Percentiles rank a stretch among this genome's conserved stretches.
phyloP scores from a whole-genome alignment of 2,113 vertebrate genomes.

The Chaenocephalus aceratus region DNA sequence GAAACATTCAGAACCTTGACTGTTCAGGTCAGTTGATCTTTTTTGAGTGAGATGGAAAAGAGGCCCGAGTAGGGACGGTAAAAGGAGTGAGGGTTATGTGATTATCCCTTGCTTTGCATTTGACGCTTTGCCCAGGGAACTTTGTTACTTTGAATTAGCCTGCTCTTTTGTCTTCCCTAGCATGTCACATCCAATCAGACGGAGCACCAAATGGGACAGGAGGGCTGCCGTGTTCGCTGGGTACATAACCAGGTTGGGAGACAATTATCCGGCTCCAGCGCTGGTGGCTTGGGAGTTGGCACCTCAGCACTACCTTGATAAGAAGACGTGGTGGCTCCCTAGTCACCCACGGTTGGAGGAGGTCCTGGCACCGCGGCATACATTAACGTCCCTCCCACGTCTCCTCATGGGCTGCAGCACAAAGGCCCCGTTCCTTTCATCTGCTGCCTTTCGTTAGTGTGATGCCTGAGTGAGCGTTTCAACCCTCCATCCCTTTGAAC shows the following conservation, averaged over 20 bases:
- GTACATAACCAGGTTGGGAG: conserved; percentile 90
- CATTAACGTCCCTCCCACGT: conserved; percentile 86
- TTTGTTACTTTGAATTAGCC: conserved; percentile 97
- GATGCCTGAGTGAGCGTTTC: conserved; percentile 58
- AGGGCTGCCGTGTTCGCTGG: conserved; percentile 89
- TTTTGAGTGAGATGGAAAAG: conserved; percentile 37
- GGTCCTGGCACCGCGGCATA: conserved; percentile 83
- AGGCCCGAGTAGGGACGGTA: conserved; percentile 44
- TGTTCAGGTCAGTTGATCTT: conserved; percentile 80
- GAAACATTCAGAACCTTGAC: conserved; percentile 72
- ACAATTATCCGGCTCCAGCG: conserved; percentile 79
- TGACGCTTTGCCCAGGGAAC: conserved; percentile 89
- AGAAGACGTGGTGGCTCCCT: conserved; percentile 88
- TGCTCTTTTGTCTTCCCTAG: conserved; percentile 96
- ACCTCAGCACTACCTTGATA: conserved; percentile 90
- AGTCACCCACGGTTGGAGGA: conserved; percentile 83
- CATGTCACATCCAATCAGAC: conserved; percentile 94
- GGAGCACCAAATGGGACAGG: conserved; percentile 81
- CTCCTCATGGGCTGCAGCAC: conserved; percentile 69
- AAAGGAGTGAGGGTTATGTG: conserved; percentile 72
- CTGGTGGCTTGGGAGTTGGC: conserved; percentile 88
- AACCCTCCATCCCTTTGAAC: conserved; percentile 59
- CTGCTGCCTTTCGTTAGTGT: conserved; percentile 84
- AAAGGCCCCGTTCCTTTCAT: conserved; percentile 84
- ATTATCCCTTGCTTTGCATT: conserved; percentile 69